Percentiles rank a stretch among this genome's conserved stretches.
phyloP scores from a whole-genome alignment of 2,888 invertebrate species.

The Agonopterix alstromeriana region DNA sequence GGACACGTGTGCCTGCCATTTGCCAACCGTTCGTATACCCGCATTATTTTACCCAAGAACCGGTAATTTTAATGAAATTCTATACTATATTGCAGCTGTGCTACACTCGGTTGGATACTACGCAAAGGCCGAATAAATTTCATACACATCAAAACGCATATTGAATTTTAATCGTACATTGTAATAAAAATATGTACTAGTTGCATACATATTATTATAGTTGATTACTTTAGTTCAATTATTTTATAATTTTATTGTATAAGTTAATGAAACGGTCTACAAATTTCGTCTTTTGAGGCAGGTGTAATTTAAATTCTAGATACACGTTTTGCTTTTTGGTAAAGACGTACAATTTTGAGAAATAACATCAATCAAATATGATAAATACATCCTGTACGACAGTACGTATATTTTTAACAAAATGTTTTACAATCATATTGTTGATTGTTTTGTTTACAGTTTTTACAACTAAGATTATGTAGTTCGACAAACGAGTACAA shows the following conservation, averaged over 20 bases:
- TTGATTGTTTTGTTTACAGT: too few relatives aligned
- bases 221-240: too few relatives aligned
- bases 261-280: too few relatives aligned
- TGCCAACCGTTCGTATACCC: slow-evolving; percentile 56
- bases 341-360: too few relatives aligned
- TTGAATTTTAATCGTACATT: slow-evolving; percentile 30
- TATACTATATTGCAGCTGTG: slow-evolving; percentile 64
- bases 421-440: neutral
- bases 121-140: slow-evolving; percentile 45
- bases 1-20: slow-evolving; percentile 54
- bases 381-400: too few relatives aligned
- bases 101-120: slow-evolving; percentile 46
- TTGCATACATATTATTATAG: too few relatives aligned
- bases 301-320: neutral
- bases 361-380: too few relatives aligned
- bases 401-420: too few relatives aligned
- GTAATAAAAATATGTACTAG: too few relatives aligned
- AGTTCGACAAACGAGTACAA: slow-evolving; percentile 59
- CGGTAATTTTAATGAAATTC: slow-evolving; percentile 70
- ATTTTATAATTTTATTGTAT: too few relatives aligned
- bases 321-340: too few relatives aligned
- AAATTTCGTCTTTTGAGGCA: too few relatives aligned
- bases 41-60: slow-evolving; percentile 63
- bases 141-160: slow-evolving; percentile 39
- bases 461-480: slow-evolving; percentile 28